Evolutionary conservation across 2,113 vertebrate species (phyloP).

Genomic region (Aptenodytes forsteri): DNA sequence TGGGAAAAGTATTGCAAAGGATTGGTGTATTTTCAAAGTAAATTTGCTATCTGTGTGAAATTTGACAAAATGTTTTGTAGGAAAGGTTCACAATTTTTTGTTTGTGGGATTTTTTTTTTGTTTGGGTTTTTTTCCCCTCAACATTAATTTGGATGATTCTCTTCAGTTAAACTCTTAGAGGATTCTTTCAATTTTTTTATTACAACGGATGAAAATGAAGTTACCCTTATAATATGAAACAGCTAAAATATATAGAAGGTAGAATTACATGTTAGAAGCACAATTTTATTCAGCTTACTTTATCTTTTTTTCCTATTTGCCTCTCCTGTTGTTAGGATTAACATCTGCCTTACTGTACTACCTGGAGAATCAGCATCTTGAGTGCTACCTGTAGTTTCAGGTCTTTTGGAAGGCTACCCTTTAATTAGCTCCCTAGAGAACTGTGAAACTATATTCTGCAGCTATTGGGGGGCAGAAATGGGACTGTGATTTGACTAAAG

Average conservation of each 20-base stretch:
- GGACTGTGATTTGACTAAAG: not conserved
- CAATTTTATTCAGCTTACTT: not conserved
- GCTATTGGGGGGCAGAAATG: accelerated
- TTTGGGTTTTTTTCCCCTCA: accelerated
- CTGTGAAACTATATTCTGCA: not conserved
- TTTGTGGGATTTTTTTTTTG: not conserved
- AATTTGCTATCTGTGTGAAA: not conserved
- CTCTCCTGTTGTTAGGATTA: not conserved
- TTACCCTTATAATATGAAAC: not conserved
- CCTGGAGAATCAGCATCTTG: not conserved
- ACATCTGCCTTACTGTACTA: not conserved
- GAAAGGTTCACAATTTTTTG: not conserved
- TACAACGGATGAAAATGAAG: not conserved
- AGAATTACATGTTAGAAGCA: not conserved
- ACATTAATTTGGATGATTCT: not conserved
- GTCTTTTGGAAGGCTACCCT: not conserved
- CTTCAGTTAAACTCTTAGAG: not conserved
- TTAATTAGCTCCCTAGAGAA: not conserved
- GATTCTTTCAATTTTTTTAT: not conserved
- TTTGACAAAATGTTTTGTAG: not conserved
- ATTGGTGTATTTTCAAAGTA: not conserved
- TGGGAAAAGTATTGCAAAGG: not conserved
- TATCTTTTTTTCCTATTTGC: not conserved
- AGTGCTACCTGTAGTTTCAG: not conserved
- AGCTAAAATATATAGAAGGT: not conserved